Evolutionary conservation across 2,797 vertebrate genomes (phyloP).

Genomic region (Myotis daubentonii): DNA sequence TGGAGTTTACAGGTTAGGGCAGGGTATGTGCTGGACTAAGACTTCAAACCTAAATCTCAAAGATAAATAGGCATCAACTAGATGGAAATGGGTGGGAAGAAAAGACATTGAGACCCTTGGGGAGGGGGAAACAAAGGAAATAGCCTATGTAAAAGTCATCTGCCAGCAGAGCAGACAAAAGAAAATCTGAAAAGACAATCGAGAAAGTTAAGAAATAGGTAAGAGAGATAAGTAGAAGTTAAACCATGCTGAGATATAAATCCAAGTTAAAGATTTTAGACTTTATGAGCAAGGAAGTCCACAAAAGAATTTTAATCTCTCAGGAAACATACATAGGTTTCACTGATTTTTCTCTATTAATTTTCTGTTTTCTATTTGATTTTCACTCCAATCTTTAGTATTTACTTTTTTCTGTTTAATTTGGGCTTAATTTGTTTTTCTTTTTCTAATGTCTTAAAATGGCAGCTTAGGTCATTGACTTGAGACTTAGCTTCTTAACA

Average conservation of each 20-base stretch:
- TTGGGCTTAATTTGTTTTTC: background rate
- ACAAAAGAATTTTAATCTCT: background rate
- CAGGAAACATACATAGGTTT: background rate
- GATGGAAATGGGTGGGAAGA: background rate
- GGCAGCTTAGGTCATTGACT: background rate
- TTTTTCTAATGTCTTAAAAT: background rate
- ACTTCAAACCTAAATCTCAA: background rate
- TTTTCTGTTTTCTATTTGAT: constrained; percentile 16
- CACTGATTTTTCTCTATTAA: constrained; percentile 13
- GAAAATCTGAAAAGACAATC: background rate
- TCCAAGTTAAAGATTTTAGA: background rate
- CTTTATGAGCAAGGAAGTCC: background rate
- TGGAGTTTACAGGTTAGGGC: background rate
- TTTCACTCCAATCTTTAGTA: background rate
- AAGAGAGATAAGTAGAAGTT: background rate
- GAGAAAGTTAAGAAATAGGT: background rate
- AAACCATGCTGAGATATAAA: background rate
- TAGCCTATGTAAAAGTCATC: background rate
- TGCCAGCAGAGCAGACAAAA: background rate
- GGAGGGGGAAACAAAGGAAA: background rate
- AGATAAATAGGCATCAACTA: background rate
- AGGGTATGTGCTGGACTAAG: background rate
- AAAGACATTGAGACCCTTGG: background rate
- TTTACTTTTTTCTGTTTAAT: constrained; percentile 27
- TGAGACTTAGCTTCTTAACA: background rate